Conservation (phyloP, 2,113 vertebrate genomes). For the Atlantisia rogersi region DNA sequence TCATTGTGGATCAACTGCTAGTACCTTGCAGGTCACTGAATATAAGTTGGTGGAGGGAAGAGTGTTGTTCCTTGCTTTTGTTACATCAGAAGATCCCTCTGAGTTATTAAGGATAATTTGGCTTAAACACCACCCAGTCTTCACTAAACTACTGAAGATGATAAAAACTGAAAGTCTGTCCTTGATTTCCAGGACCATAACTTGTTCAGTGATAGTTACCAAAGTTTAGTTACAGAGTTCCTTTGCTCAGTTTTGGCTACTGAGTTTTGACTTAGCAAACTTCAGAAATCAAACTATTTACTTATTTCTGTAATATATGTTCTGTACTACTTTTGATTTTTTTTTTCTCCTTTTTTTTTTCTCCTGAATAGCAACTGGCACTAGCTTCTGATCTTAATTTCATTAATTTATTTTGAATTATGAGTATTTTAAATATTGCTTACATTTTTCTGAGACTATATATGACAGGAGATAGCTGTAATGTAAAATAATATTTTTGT, state of each 20-base stretch:
- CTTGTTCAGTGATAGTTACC: neutral
- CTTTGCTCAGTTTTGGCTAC: neutral
- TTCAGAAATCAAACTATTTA: neutral
- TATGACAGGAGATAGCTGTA: neutral
- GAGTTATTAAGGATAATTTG: neutral
- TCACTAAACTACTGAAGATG: neutral
- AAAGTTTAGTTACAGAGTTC: neutral
- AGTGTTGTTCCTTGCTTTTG: neutral
- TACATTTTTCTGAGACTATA: neutral
- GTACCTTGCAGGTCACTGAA: neutral
- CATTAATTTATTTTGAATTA: neutral
- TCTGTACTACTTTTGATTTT: neutral
- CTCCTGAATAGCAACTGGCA: neutral
- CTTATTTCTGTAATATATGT: neutral
- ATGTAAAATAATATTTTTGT: neutral
- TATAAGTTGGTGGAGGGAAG: neutral
- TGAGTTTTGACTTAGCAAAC: neutral
- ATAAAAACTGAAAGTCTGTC: neutral
- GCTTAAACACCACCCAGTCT: neutral
- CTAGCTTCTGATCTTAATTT: neutral
- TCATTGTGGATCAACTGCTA: neutral
- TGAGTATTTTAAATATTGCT: neutral
- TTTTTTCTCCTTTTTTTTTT: neutral
- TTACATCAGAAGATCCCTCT: neutral
- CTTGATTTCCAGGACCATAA: neutral